Percentiles rank a stretch among this genome's conserved stretches.
Conservation (phyloP, 1,140 invertebrate genomes). For the Brachionus koreanus region DNA sequence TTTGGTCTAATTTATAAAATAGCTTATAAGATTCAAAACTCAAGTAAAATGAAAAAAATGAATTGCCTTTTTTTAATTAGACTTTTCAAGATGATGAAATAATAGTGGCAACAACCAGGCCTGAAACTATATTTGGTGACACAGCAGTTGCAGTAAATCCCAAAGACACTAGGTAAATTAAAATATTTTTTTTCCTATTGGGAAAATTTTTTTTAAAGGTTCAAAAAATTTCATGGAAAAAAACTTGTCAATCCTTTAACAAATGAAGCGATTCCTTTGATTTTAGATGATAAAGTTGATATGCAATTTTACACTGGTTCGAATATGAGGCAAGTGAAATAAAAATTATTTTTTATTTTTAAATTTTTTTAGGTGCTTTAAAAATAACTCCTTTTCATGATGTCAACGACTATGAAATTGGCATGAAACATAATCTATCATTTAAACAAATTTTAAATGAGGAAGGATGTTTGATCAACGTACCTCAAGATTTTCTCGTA, state of each 20-base stretch:
- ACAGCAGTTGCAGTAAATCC: conserved; percentile 47
- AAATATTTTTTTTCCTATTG: background rate
- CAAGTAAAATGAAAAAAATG: conserved; percentile 5
- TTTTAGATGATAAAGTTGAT: conserved; percentile 43
- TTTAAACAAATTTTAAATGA: conserved; percentile 41
- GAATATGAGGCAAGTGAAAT: background rate
- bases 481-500: background rate
- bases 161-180: conserved; percentile 42
- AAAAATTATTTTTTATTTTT: background rate
- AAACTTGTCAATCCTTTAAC: conserved; percentile 34
- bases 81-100: conserved; percentile 46
- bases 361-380: conserved; percentile 36
- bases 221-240: conserved; percentile 24
- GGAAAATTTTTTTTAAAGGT: background rate
- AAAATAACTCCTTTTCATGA: conserved; percentile 47
- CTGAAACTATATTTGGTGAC: conserved; percentile 47
- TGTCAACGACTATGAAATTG: conserved; percentile 45
- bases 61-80: no score
- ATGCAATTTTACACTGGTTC: conserved; percentile 35
- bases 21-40: conserved; percentile 45
- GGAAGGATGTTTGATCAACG: conserved; percentile 26
- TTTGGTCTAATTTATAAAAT: conserved; percentile 67
- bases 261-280: conserved; percentile 8
- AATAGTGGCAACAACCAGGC: conserved; percentile 46
- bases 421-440: conserved; percentile 1